Percentiles rank a stretch among this genome's conserved stretches.
Evolutionary conservation across 2,888 invertebrate species (phyloP).

Genomic region (Sabellastarte sp.): DNA sequence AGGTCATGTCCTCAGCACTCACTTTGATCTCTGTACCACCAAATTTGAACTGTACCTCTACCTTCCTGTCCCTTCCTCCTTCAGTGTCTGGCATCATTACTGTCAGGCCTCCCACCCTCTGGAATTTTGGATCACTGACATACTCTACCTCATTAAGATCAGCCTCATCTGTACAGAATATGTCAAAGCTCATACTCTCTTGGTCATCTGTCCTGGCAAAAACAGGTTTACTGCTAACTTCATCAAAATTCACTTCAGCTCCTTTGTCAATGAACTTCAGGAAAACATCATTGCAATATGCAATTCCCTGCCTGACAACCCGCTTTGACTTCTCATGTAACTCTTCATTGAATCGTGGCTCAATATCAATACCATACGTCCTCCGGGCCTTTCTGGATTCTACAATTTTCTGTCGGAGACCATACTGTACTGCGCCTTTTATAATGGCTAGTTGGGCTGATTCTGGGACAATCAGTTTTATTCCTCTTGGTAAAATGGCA

Average conservation of each 20-base stretch:
- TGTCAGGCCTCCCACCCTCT: too few species aligned
- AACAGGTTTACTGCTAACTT: background rate
- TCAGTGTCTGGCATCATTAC: slow-evolving; percentile 1
- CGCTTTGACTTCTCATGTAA: background rate
- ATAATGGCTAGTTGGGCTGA: background rate
- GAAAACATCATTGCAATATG: background rate
- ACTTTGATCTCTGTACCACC: background rate
- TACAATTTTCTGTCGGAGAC: background rate
- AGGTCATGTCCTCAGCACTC: background rate
- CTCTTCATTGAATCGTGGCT: background rate
- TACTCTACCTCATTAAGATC: too few species aligned
- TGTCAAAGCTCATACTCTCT: too few species aligned
- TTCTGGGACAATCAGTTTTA: background rate
- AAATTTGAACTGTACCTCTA: background rate
- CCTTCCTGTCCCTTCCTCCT: background rate
- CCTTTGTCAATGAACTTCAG: background rate
- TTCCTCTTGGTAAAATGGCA: background rate
- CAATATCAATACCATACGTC: background rate
- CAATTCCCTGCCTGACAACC: background rate
- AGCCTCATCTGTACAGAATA: too few species aligned
- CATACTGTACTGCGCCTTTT: background rate
- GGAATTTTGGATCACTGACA: too few species aligned
- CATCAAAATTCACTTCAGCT: background rate
- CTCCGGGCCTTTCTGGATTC: background rate
- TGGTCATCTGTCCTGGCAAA: background rate